Base-by-base conservation (phyloP, 2,888 invertebrate genomes). In the Resseliella maxima region DNA sequence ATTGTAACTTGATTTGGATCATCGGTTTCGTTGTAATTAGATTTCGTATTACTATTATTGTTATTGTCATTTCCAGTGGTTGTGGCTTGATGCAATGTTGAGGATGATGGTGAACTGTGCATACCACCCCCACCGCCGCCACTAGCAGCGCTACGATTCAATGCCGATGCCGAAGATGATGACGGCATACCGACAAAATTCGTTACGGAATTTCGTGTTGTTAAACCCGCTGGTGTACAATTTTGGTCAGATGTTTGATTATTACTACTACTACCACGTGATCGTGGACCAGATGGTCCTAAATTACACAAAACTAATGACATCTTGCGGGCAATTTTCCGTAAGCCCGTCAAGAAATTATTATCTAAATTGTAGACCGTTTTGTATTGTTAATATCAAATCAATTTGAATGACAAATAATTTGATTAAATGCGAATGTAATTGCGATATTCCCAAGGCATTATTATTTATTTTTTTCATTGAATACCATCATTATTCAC, bases 1-100 rank as follows among this genome's bases (percentile, higher is more conserved):
- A 96, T 96, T 89, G 96, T 96, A 92, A 96, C 94, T 91, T 95
- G 94, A 92, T 94, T 95, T 91, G 95, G 95, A 92, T 96, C 95
- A 91, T 96, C 95, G 93, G 95, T 95, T 91, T 94, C 95, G 93
- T 95, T 96, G 93, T 96, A 95, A 90, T 94, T 45, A 24, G 27
- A 45, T 45, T 85, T 85, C 12, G 88, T 72, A 85, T 87, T 36
- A 88, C 90, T 89, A 88, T 90, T 90, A 87, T 90, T 90, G 89
- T 91, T 91, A 87, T 90, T 91, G 87, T 91, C 91, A 92, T 88
- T 92, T 92, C 88, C 92, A n/a, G n/a, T n/a, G 92, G 90, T 92
- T 38, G 87, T 90, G 91, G 38, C 86, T 86, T 46, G 87, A 87
- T 85, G 15, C 15, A 72, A 72, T 31, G 72, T 31, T 35, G 72